Percentiles rank a stretch among this genome's conserved stretches.
Evolutionary conservation across 2,888 invertebrate species (phyloP).

Genomic region (Drosophila aldrichi): DNA sequence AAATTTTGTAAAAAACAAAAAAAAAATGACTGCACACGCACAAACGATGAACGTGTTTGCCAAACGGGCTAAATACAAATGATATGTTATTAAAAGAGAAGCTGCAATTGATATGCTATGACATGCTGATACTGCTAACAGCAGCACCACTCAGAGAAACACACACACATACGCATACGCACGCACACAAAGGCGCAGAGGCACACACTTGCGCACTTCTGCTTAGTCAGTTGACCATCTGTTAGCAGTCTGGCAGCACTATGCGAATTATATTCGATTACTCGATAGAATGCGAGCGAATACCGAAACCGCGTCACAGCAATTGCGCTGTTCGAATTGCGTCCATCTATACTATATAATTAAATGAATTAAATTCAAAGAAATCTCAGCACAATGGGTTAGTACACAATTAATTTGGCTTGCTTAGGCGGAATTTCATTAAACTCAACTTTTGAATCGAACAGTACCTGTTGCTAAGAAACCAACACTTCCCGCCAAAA

Average conservation of each 20-base stretch:
- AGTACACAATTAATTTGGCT: not conserved
- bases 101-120: conserved; percentile 34
- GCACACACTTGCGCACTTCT: not conserved
- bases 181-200: not conserved
- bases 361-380: not conserved
- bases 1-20: conserved; percentile 7
- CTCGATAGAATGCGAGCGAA: not conserved
- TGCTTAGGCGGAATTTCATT: not conserved
- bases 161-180: not conserved
- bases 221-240: not conserved
- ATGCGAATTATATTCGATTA: conserved; percentile 8
- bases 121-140: conserved; percentile 7
- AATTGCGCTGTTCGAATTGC: conserved; percentile 4
- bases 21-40: conserved; percentile 20
- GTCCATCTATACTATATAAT: not conserved
- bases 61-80: conserved; percentile 32
- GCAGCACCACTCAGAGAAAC: not conserved
- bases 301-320: not conserved
- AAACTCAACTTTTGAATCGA: not conserved
- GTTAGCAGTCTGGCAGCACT: conserved; percentile 5
- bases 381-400: not conserved
- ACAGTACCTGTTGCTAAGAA: not conserved
- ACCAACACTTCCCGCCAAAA: not conserved
- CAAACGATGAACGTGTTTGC: conserved; percentile 7
- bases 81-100: conserved; percentile 28